Evolutionary conservation across 1,140 invertebrate species (phyloP).

Genomic region (Habropoda laboriosa): DNA sequence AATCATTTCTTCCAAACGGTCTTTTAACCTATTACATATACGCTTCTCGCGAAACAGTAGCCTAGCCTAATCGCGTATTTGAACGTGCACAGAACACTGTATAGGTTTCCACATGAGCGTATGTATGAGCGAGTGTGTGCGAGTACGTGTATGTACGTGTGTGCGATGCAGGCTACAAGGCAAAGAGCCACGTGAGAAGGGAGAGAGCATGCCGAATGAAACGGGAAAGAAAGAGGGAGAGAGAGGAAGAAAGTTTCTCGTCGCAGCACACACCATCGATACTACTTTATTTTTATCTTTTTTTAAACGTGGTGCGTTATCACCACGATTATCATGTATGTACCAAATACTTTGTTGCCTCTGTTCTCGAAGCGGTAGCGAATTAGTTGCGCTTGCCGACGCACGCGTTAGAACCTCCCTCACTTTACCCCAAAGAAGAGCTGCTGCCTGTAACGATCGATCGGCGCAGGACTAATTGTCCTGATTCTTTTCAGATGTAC

Average conservation of each 20-base stretch:
- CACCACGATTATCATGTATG: too few relatives aligned
- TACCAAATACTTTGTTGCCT: not conserved
- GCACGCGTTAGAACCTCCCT: not conserved
- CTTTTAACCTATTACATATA: too few relatives aligned
- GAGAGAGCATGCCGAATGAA: not conserved
- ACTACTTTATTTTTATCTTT: not conserved
- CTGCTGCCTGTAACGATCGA: too few relatives aligned
- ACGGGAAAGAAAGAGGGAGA: not conserved
- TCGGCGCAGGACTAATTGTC: slow-evolving; percentile 42
- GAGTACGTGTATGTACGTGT: too few relatives aligned
- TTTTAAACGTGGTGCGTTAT: too few relatives aligned
- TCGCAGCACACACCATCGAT: too few relatives aligned
- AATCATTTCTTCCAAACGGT: not conserved
- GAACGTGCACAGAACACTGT: not conserved
- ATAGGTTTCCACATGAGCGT: too few relatives aligned
- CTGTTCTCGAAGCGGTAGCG: not conserved
- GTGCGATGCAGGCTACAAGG: not conserved
- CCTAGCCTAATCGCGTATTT: too few relatives aligned
- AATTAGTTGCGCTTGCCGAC: not conserved
- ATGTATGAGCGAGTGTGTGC: not conserved
- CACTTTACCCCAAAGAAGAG: too few relatives aligned
- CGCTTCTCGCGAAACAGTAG: too few relatives aligned
- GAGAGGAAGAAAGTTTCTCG: not conserved
- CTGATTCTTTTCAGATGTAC: slow-evolving; percentile 66
- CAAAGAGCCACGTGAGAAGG: not conserved